Percentiles rank a stretch among this genome's conserved stretches.
These are phyloP conservation scores for Nasonia vitripennis DNA, from an alignment of 1,140 invertebrate genomes.

Conservation along the genomic window DNA sequence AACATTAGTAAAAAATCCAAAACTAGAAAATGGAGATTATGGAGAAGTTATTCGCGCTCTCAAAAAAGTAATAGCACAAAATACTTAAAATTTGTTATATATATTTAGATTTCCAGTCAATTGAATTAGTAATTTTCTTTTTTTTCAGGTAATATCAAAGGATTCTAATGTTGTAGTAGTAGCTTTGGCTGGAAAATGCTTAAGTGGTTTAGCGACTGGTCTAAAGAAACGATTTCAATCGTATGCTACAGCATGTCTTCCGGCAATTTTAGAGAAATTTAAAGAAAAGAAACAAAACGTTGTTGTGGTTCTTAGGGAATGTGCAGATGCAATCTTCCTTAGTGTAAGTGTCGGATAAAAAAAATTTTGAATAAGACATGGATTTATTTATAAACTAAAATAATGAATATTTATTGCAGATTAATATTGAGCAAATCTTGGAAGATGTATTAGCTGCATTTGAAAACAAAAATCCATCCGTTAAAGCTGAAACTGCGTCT, in stretches of 20 bases:
- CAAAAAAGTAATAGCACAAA: conserved; percentile 83
- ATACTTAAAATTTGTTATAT: conserved; percentile 2
- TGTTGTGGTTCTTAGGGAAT: conserved; percentile 89
- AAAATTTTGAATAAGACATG: not conserved
- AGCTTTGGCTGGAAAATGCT: conserved; percentile 88
- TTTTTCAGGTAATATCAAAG: conserved; percentile 86
- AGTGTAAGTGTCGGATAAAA: conserved; percentile 78
- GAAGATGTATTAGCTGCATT: conserved; percentile 91
- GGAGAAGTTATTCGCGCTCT: conserved; percentile 90
- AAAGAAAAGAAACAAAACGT: conserved; percentile 98
- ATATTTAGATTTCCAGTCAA: not conserved
- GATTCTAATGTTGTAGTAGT: conserved; percentile 97
- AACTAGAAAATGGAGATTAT: conserved; percentile 94
- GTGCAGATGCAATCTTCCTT: conserved; percentile 92
- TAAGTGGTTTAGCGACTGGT: conserved; percentile 89
- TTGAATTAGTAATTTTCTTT: not conserved
- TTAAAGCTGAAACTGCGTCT: conserved; percentile 93
- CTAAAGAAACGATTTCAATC: conserved; percentile 91
- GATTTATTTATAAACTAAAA: not conserved
- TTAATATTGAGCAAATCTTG: conserved; percentile 89
- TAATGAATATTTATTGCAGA: conserved; percentile 74
- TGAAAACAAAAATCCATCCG: conserved; percentile 95
- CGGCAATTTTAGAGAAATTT: conserved; percentile 94
- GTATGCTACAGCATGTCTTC: conserved; percentile 88
- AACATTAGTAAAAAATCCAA: conserved; percentile 87